Conservation (phyloP, 1,140 invertebrate species). For the Pseudobourletiella spinata region DNA sequence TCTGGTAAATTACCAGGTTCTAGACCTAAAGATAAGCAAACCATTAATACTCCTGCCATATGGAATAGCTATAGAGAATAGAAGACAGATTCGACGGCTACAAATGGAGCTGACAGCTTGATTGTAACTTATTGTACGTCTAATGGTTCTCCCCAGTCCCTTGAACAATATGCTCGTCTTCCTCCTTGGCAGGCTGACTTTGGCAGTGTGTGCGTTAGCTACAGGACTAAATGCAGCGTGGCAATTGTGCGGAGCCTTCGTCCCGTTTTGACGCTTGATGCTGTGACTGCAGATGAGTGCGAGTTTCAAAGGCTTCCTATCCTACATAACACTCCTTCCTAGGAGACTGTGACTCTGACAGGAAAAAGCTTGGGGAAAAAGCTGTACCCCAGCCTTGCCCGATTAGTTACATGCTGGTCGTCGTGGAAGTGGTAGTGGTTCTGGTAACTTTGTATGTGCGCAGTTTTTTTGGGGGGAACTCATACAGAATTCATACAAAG, state of each 20-base stretch:
- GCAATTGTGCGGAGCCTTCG: too few relatives aligned
- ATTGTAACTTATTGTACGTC: slow-evolving; percentile 7
- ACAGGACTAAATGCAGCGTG: too few relatives aligned
- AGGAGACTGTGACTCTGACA: not conserved
- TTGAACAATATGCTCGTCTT: not conserved
- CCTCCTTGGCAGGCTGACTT: not conserved
- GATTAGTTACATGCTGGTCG: not conserved
- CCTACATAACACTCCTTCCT: too few relatives aligned
- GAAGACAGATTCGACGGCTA: not conserved
- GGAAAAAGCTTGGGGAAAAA: not conserved
- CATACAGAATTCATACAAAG: not conserved
- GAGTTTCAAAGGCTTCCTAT: not conserved
- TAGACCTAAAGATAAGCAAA: slow-evolving; percentile 1
- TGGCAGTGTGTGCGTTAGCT: too few relatives aligned
- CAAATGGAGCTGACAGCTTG: slow-evolving; percentile 6
- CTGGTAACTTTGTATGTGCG: too few relatives aligned
- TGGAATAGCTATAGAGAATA: too few relatives aligned
- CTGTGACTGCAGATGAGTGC: too few relatives aligned
- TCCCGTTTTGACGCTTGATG: too few relatives aligned
- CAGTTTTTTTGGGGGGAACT: too few relatives aligned
- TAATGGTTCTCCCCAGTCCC: not conserved
- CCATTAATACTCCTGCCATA: not conserved
- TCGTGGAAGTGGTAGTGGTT: too few relatives aligned
- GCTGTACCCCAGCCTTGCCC: not conserved
- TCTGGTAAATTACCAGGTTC: not conserved